Conservation (phyloP, 1,140 invertebrate genomes). For the Calosoma granatense region DNA sequence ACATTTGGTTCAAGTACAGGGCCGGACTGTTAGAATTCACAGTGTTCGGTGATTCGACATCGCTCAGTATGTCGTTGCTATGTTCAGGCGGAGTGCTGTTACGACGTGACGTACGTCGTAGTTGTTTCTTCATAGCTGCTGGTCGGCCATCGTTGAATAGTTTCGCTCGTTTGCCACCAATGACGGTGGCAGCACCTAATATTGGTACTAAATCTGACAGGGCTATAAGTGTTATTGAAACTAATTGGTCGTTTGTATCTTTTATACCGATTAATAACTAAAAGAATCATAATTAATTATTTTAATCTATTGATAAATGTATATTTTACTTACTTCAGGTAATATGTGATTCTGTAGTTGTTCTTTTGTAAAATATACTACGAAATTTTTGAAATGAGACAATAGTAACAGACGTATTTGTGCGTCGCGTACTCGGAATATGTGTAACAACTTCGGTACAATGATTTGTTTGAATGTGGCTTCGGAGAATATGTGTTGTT, state of each 20-base stretch:
- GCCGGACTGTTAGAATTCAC: conserved; percentile 27
- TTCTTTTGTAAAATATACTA: conserved; percentile 55
- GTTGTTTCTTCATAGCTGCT: conserved; percentile 32
- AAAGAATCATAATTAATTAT: conserved; percentile 25
- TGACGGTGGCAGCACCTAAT: conserved; percentile 65
- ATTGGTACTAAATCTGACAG: conserved; percentile 74
- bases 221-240: conserved; percentile 63
- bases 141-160: conserved; percentile 76
- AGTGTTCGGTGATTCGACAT: conserved; percentile 22
- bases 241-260: conserved; percentile 69
- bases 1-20: conserved; percentile 6
- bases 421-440: conserved; percentile 66
- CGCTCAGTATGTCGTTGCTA: conserved; percentile 25
- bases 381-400: conserved; percentile 58
- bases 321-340: conserved; percentile 51
- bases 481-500: conserved; percentile 47
- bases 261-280: conserved; percentile 72
- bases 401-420: conserved; percentile 61
- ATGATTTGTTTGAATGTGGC: conserved; percentile 57
- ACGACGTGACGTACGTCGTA: conserved; percentile 23
- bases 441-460: conserved; percentile 59
- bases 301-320: conserved; percentile 11
- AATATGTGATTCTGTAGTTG: conserved; percentile 58
- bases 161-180: conserved; percentile 67
- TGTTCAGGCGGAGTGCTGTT: conserved; percentile 21